phyloP scores from a whole-genome alignment of 2,888 invertebrate species.

The Chorisops tibialis region DNA sequence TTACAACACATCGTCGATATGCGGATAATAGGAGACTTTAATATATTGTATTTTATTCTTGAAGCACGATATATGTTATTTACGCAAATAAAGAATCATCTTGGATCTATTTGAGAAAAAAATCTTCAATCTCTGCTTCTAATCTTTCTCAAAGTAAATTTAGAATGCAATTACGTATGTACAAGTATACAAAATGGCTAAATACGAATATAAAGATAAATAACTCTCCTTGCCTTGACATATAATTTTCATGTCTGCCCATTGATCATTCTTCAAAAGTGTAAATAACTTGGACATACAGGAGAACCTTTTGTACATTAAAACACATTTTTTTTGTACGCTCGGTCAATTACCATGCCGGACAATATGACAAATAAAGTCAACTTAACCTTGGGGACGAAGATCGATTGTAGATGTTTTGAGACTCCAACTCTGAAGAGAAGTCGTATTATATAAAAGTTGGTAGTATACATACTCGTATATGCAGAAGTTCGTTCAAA shows the following conservation, averaged over 20 bases:
- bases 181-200: too few species aligned
- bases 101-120: too few species aligned
- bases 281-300: slow-evolving; percentile 22
- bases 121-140: neutral
- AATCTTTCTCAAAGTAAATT: too few species aligned
- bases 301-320: slow-evolving; percentile 5
- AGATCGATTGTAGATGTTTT: slow-evolving; percentile 20
- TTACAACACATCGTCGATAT: too few species aligned
- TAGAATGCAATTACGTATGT: too few species aligned
- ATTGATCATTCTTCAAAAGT: slow-evolving; percentile 9
- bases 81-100: too few species aligned
- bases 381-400: slow-evolving; percentile 17
- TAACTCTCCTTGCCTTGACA: slow-evolving; percentile 14
- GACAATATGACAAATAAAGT: slow-evolving; percentile 25
- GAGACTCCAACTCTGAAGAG: neutral
- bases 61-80: too few species aligned
- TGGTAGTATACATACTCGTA: neutral
- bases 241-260: slow-evolving; percentile 22
- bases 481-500: neutral
- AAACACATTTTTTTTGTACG: neutral
- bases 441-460: neutral
- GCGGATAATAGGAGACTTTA: too few species aligned
- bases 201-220: too few species aligned
- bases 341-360: slow-evolving; percentile 23
- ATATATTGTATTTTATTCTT: too few species aligned